Evolutionary conservation across 2,113 vertebrate genomes (phyloP), one percentile per base, ranked within the genome.

Genomic region (Lophura nycthemera): DNA sequence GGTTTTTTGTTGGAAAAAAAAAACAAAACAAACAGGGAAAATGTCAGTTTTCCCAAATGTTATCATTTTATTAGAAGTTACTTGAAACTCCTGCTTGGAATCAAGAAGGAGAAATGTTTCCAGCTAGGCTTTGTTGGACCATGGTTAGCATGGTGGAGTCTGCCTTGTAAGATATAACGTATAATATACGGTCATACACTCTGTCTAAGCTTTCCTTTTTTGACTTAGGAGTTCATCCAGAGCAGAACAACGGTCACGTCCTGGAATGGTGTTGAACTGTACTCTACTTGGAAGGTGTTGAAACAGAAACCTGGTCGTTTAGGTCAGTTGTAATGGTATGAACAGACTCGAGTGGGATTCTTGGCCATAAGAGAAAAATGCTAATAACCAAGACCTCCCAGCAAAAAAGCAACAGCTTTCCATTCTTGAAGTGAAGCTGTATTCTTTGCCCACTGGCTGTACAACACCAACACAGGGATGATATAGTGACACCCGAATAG

Each of bases 41-140:
- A 22, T 25, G 32, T 30, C 36, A 66, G 8, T 91, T 95, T 91
- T 67, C 52, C 13, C 74, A 36, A 75, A 34, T 61, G 64, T 78
- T 90, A 92, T 78, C 54, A 54, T 15, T 95, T 15, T 4, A 43
- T 81, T 29, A 87, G 73, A 63, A 73, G 48, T 85, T 82, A 92
- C 78, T 78, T 85, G 71, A 85, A 91, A 54, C 27, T 78, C 25
- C 38, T 70, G 38, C 71, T 83, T 87, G n/a, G 63, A 90, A 74
- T 63, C 32, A 48, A 48, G 21, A 47, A 79, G 47, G 20, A 11
- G 52, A 89, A 80, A 29, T 60, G 47, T 72, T 95, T 87, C 52
- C 84, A 85, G 29, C 43, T 47, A 36, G 9, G 0, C 5, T 16
- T 54, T 64, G n/a, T 74, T 78, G 86, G 20, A 20, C 65, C 6